Base-by-base conservation (phyloP, 2,113 vertebrate genomes). In the Phaetusa simplex region DNA sequence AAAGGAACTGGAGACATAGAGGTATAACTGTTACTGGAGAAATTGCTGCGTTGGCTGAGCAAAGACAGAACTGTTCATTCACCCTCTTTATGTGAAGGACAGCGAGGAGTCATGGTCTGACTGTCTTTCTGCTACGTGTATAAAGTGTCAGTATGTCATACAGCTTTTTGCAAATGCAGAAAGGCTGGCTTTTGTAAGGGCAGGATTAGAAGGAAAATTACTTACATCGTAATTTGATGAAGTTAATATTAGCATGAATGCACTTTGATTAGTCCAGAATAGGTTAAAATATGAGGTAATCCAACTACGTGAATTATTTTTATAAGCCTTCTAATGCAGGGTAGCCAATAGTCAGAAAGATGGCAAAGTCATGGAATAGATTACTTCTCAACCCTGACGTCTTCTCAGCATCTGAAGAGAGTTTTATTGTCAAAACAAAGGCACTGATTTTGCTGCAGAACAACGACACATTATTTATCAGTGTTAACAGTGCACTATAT, bases 161-260 rank as follows among this genome's bases (percentile, higher is more conserved):
- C 11, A 74, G 9, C 22, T 56, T 81, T 93, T 90, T 90, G 62
- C 27, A 95, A 92, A 86, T 55, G 36, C 40, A 94, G 76, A 95
- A 95, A 69, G 45, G 32, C 73, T 95, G 43, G 9, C 36, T 52
- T 82, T 69, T 85, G 42, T 96, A 95, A 84, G 55, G 78, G 59
- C 69, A 94, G 65, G 69, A 87, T 34, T 40, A 64, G 87, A 96
- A 96, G 52, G 40, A 94, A 97, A 93, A 86, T 88, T 82, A 88
- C 66, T 94, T 94, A 95, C 52, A 94, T 96, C 96, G 86, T 93
- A 97, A 97, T 96, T 94, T 95, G 76, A 94, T 92, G 58, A 97
- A 82, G 69, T 64, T 93, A 93, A 64, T 90, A 82, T 93, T 90
- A 95, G 73, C 86, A 71, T 95, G 88, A 84, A 94, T 94, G 59